A percentile compares a stretch with the other conserved stretches of the same genome.
Conservation (phyloP, 2,113 vertebrate species). For the Sceloporus undulatus region DNA sequence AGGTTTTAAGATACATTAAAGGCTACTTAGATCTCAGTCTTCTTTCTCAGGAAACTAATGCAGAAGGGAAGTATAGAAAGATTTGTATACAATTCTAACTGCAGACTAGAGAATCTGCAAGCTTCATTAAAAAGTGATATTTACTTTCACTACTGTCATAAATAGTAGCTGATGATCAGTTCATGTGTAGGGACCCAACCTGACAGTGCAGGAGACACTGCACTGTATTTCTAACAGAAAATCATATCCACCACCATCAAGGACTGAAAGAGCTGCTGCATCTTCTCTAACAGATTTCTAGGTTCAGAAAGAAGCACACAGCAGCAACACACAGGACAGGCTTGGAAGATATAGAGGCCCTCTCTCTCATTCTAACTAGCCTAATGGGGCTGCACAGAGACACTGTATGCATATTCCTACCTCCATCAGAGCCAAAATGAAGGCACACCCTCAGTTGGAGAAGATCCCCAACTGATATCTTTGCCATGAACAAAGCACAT, state of each 20-base stretch:
- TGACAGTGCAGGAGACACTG: background rate
- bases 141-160: background rate
- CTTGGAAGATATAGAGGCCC: no score
- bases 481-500: background rate
- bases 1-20: background rate
- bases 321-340: no score
- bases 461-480: background rate
- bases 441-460: background rate
- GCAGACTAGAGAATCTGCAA: background rate
- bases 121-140: background rate
- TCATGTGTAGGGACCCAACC: background rate
- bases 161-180: background rate
- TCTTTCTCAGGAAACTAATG: background rate
- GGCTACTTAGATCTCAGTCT: background rate
- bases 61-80: background rate
- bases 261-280: no score
- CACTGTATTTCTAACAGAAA: no score
- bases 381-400: no score
- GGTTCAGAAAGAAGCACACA: no score
- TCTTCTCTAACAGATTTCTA: no score
- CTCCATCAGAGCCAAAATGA: background rate
- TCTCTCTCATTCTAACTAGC: background rate
- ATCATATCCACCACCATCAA: no score
- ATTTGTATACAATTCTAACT: background rate
- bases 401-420: no score